phyloP scores from a whole-genome alignment of 2,113 vertebrate genomes.

The Scartelaos histophorus region DNA sequence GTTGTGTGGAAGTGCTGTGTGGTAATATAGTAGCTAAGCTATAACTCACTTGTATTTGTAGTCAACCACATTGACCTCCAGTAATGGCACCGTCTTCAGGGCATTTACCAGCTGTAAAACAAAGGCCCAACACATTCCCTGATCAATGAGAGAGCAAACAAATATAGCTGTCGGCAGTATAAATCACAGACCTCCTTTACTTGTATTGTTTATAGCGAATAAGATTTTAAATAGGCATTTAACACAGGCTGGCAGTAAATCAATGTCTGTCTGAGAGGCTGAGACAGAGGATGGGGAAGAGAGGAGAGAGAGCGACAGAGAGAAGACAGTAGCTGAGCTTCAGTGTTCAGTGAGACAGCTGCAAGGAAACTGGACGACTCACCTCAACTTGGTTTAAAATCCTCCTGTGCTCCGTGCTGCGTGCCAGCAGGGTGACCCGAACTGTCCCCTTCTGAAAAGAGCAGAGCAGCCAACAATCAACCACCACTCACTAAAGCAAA shows the following conservation, averaged over 20 bases:
- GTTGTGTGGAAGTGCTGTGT: constrained; percentile 5
- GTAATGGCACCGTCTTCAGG: constrained; percentile 85
- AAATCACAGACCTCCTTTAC: constrained; percentile 62
- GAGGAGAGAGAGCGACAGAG: constrained; percentile 8
- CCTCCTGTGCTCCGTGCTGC: constrained; percentile 93
- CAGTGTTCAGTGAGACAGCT: constrained; percentile 21
- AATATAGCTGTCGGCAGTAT: constrained; percentile 50
- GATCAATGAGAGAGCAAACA: constrained; percentile 63
- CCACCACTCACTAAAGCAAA: constrained; percentile 33
- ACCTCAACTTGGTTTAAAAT: constrained; percentile 96
- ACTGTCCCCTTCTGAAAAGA: constrained; percentile 86
- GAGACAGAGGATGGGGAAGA: constrained; percentile 10
- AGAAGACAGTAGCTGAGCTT: constrained; percentile 4
- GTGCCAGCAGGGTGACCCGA: constrained; percentile 91
- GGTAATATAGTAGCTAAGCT: constrained; percentile 11
- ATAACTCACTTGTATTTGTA: constrained; percentile 94
- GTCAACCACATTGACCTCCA: constrained; percentile 93
- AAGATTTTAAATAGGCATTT: constrained; percentile 69
- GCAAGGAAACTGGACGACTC: constrained; percentile 41
- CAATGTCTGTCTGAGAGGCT: constrained; percentile 44
- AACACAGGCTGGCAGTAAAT: constrained; percentile 68
- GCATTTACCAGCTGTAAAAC: constrained; percentile 86
- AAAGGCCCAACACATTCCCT: constrained; percentile 54
- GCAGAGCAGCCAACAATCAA: constrained; percentile 58
- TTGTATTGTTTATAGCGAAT: constrained; percentile 61